Conservation (phyloP, 2,113 vertebrate genomes). For the Romanogobio albipinnatus region DNA sequence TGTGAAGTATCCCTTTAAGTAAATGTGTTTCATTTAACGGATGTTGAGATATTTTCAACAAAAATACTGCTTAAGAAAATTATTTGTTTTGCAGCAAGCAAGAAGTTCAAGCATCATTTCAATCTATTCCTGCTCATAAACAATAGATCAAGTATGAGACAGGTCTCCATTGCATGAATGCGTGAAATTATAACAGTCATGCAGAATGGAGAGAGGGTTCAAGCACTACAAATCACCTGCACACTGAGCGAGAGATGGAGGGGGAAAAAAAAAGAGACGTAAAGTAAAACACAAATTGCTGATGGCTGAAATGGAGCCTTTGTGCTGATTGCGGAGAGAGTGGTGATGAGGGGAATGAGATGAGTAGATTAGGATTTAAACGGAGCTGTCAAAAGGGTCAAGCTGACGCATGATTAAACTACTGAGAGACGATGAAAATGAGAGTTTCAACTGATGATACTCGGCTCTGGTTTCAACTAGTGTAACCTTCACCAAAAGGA, state of each 20-base stretch:
- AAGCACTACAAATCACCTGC: slow-evolving; percentile 2
- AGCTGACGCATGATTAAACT: slow-evolving; percentile 54
- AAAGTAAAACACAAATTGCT: slow-evolving; percentile 28
- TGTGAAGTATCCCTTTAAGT: neutral
- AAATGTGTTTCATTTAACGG: neutral
- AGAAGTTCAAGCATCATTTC: neutral
- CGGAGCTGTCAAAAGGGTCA: slow-evolving; percentile 53
- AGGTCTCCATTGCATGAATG: neutral
- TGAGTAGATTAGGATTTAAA: slow-evolving; percentile 54
- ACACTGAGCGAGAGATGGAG: slow-evolving; percentile 7
- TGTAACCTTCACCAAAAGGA: neutral
- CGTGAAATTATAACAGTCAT: slow-evolving; percentile 37
- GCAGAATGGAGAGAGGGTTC: slow-evolving; percentile 2
- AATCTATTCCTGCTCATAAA: slow-evolving; percentile 27
- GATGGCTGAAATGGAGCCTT: slow-evolving; percentile 47
- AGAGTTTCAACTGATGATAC: slow-evolving; percentile 21
- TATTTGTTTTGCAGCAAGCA: neutral
- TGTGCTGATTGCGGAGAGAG: slow-evolving; percentile 55
- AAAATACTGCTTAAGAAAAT: neutral
- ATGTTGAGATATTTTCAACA: slow-evolving; percentile 1
- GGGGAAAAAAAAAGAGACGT: slow-evolving; percentile 2
- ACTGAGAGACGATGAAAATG: slow-evolving; percentile 45
- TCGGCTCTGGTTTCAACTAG: neutral
- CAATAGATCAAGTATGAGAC: slow-evolving; percentile 19
- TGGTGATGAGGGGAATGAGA: slow-evolving; percentile 56